Conservation (phyloP, 2,888 invertebrate species). For the Lepidonotus clava region DNA sequence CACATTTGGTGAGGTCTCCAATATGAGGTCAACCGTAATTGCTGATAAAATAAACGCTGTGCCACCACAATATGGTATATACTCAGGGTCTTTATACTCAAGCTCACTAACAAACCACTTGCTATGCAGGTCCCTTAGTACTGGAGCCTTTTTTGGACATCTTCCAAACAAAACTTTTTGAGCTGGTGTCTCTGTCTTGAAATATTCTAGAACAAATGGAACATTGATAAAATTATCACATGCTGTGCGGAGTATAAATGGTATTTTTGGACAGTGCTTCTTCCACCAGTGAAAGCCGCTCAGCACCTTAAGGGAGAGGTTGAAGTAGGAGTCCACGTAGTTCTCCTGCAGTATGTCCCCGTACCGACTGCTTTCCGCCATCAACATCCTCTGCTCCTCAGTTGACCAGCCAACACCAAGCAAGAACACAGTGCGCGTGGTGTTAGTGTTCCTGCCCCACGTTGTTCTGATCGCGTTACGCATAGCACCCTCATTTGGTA, state of each 20-base stretch:
- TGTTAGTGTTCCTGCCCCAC: background rate
- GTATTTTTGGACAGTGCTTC: constrained; percentile 64
- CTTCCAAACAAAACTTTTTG: too few species aligned
- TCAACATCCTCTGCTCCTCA: background rate
- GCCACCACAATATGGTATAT: background rate
- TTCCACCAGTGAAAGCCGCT: constrained; percentile 74
- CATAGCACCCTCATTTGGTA: background rate
- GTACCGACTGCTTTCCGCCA: constrained; percentile 32
- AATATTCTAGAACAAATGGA: constrained; percentile 63
- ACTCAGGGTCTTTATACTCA: background rate
- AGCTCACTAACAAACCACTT: background rate
- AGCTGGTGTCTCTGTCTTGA: background rate
- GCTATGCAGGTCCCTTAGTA: too few species aligned
- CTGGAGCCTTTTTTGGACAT: too few species aligned
- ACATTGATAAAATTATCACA: constrained; percentile 78
- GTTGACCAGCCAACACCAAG: background rate
- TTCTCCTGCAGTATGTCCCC: constrained; percentile 74
- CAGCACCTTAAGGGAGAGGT: constrained; percentile 76
- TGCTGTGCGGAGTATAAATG: constrained; percentile 75
- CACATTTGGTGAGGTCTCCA: background rate
- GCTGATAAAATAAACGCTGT: background rate
- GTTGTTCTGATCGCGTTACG: background rate
- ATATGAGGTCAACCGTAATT: background rate
- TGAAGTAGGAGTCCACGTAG: constrained; percentile 76
- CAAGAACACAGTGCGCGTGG: background rate